Base-by-base conservation (phyloP, 2,797 vertebrate species). In the Halcyon leucocephala region DNA sequence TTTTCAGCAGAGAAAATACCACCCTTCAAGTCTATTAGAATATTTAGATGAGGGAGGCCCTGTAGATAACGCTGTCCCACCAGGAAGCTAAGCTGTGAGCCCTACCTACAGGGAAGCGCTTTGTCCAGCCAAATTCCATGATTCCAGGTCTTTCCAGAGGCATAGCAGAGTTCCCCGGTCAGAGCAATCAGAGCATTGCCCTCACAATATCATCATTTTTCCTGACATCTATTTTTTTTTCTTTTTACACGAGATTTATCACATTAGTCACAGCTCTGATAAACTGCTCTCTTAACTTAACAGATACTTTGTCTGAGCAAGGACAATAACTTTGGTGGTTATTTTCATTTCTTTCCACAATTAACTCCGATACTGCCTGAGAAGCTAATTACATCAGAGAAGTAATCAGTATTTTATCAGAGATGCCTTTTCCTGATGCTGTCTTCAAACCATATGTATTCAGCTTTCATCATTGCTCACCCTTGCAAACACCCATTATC, bases 311-410 rank as follows among this genome's bases (percentile, higher is more conserved):
- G 42, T 54, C 70, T 71, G 31, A 72, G 46, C 49, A 94, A 91
- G 85, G 70, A 91, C 87, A 83, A 31, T 13, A 37, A 72, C 77
- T 86, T 79, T 9, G 46, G 61, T 1, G 7, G 76, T 85, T 92
- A 90, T 52, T 95, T 95, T 69, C 83, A 48, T 71, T 88, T 78
- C 89, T 65, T 88, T 78, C 57, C 49, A 84, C 80, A 65, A 22
- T 62, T 78, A 95, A 86, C 49, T 80, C 42, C 35, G 35, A 65
- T 88, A 67, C 61, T n/a, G 29, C 61, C 89, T 22, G 19, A 90
- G 69, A 65, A 89, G 54, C 61, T 90, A 89, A 72, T 73, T 80
- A 79, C 58, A 91, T 57, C 64, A 86, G 35, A 60, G 89, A 74
- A 86, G 65, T 6, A 70, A 95, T 65, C 67, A 39, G 44, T 33